Evolutionary conservation across 2,113 vertebrate genomes (phyloP).

Genomic region (Lophochroa leadbeateri): DNA sequence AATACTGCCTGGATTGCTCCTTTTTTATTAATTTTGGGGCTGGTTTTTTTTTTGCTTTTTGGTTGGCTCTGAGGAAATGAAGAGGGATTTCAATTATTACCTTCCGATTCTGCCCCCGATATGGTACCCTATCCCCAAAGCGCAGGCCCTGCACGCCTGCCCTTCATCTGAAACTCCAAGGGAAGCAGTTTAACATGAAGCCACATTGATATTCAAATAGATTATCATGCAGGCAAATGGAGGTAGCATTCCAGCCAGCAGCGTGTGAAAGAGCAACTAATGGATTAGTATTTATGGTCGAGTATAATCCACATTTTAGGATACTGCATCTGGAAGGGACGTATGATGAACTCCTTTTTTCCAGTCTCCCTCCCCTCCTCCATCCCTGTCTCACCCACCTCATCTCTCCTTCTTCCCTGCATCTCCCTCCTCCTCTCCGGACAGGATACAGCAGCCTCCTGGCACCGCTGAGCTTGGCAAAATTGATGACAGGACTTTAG

Average conservation of each 20-base stretch:
- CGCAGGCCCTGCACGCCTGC: background rate
- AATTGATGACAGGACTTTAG: slow-evolving; percentile 68
- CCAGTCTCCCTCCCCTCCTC: background rate
- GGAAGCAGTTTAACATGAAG: slow-evolving; percentile 62
- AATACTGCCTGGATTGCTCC: background rate
- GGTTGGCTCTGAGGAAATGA: accelerated
- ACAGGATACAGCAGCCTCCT: slow-evolving; percentile 24
- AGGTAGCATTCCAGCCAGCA: slow-evolving; percentile 52
- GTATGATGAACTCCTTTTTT: slow-evolving; percentile 1
- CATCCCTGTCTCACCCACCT: background rate
- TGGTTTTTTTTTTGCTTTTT: background rate
- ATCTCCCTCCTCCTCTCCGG: slow-evolving; percentile 4
- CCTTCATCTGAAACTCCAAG: slow-evolving; percentile 68
- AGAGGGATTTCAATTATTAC: slow-evolving; percentile 33
- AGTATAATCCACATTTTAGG: slow-evolving; percentile 53
- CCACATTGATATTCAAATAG: slow-evolving; percentile 76
- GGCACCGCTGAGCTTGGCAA: slow-evolving; percentile 67
- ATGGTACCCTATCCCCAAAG: slow-evolving; percentile 48
- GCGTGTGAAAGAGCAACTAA: slow-evolving; percentile 71
- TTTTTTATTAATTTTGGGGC: too few species aligned
- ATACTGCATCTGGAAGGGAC: slow-evolving; percentile 47
- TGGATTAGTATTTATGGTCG: slow-evolving; percentile 70
- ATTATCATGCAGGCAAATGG: slow-evolving; percentile 65
- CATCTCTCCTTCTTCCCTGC: background rate
- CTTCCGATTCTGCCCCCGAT: background rate